phyloP scores from a whole-genome alignment of 2,888 invertebrate genomes.

The Amphiduros pacificus region DNA sequence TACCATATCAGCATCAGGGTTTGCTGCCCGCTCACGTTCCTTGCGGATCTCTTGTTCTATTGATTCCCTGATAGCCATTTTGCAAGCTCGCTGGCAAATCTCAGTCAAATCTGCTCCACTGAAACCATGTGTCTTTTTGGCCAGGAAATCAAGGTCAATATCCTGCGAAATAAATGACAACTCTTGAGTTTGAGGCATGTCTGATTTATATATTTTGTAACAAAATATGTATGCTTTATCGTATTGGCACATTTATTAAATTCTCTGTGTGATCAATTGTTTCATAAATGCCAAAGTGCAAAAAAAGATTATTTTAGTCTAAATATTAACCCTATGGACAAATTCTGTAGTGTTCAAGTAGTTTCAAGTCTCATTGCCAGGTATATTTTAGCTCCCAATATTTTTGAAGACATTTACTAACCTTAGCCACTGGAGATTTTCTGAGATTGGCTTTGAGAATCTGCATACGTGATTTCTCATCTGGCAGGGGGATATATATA shows the following conservation, averaged over 20 bases:
- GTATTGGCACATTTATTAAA: no score
- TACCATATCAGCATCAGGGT: slow-evolving; percentile 67
- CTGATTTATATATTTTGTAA: no score
- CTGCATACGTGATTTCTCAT: slow-evolving; percentile 94
- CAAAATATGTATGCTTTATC: no score
- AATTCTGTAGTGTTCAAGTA: no score
- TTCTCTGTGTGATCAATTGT: no score
- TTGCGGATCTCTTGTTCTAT: slow-evolving; percentile 93
- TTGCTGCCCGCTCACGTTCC: slow-evolving; percentile 82
- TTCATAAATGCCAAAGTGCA: no score
- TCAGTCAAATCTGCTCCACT: slow-evolving; percentile 99
- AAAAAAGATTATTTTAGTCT: no score
- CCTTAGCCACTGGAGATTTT: slow-evolving; percentile 91
- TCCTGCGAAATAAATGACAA: slow-evolving; percentile 67
- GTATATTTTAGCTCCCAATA: no score
- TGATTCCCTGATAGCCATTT: slow-evolving; percentile 95
- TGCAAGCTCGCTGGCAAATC: slow-evolving; percentile 99
- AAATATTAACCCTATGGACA: no score
- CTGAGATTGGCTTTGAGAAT: slow-evolving; percentile 94
- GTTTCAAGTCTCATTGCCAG: no score
- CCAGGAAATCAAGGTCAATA: slow-evolving; percentile 77
- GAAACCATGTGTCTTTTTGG: slow-evolving; percentile 84
- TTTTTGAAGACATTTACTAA: slow-evolving; percentile 40
- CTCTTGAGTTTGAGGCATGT: no score
- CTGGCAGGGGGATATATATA: slow-evolving; percentile 99